phyloP scores from a whole-genome alignment of 1,140 invertebrate genomes.

The Triops longicaudatus region DNA sequence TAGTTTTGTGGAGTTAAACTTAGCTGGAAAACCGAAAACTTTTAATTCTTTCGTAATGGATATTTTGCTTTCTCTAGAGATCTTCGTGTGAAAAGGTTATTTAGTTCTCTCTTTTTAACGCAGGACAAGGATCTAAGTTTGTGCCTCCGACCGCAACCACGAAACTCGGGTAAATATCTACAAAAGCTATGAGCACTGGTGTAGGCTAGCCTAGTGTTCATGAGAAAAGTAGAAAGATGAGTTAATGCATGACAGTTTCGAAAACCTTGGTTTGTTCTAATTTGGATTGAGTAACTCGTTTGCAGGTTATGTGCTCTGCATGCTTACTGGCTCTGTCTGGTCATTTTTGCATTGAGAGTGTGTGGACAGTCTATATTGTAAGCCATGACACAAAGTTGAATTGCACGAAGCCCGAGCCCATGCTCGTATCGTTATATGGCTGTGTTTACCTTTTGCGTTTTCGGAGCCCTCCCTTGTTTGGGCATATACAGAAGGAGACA shows the following conservation, averaged over 20 bases:
- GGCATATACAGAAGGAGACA: slow-evolving; percentile 11
- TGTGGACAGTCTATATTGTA: neutral
- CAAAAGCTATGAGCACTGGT: neutral
- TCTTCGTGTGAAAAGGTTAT: neutral
- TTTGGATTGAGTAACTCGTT: neutral
- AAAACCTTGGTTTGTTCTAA: neutral
- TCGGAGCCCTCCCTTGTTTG: slow-evolving; percentile 5
- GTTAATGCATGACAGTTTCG: neutral
- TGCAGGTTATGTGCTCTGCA: neutral
- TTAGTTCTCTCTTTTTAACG: neutral
- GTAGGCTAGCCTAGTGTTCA: neutral
- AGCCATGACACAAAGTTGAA: slow-evolving; percentile 5
- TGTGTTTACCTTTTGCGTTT: slow-evolving; percentile 3
- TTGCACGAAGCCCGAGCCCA: neutral
- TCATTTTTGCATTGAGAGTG: neutral
- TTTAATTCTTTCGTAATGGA: too few species aligned
- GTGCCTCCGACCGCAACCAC: neutral
- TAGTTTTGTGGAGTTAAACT: too few species aligned
- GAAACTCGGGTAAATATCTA: neutral
- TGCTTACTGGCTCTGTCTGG: neutral
- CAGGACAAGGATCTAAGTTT: neutral
- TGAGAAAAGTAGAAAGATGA: neutral
- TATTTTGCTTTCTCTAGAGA: neutral
- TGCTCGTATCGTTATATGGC: neutral
- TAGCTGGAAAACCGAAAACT: too few species aligned